Evolutionary conservation across 2,888 invertebrate species (phyloP).

Genomic region (Caenorhabditis sp.): DNA sequence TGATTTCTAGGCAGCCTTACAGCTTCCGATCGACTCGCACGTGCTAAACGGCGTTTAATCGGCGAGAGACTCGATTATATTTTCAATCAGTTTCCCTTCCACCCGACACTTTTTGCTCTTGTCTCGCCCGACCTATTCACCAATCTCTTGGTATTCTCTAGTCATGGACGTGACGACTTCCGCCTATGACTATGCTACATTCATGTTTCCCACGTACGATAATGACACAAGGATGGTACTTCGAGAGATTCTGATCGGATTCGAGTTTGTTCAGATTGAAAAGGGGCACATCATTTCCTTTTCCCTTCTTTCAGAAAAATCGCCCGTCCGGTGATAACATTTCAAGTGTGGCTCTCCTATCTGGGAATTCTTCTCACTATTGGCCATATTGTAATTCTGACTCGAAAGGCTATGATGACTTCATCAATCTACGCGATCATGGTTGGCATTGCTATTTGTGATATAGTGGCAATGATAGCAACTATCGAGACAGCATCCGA

Average conservation of each 20-base stretch:
- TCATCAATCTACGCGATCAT: slow-evolving; percentile 31
- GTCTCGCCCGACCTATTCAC: neutral
- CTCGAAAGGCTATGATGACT: slow-evolving; percentile 32
- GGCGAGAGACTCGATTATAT: neutral
- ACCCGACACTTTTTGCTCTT: neutral
- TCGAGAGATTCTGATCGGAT: neutral
- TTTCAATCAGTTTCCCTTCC: neutral
- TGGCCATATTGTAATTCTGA: slow-evolving; percentile 18
- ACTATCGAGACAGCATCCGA: neutral
- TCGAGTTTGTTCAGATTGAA: neutral
- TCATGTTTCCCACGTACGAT: slow-evolving; percentile 4
- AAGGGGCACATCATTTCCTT: too few relatives aligned
- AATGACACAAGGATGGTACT: slow-evolving; percentile 2
- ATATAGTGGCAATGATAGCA: slow-evolving; percentile 12
- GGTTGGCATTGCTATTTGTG: slow-evolving; percentile 39
- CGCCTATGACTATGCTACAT: slow-evolving; percentile 11
- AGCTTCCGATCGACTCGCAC: neutral
- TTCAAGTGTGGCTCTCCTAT: too few relatives aligned
- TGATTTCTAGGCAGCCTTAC: too few relatives aligned
- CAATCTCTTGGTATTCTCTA: neutral
- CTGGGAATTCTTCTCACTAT: neutral
- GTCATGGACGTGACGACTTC: slow-evolving; percentile 8
- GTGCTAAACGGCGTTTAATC: neutral
- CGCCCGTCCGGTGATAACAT: neutral
- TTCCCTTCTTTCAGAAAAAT: slow-evolving; percentile 2